Percentiles rank a stretch among this genome's conserved stretches.
Evolutionary conservation across 2,113 vertebrate species (phyloP).

Genomic region (Morone chrysops): DNA sequence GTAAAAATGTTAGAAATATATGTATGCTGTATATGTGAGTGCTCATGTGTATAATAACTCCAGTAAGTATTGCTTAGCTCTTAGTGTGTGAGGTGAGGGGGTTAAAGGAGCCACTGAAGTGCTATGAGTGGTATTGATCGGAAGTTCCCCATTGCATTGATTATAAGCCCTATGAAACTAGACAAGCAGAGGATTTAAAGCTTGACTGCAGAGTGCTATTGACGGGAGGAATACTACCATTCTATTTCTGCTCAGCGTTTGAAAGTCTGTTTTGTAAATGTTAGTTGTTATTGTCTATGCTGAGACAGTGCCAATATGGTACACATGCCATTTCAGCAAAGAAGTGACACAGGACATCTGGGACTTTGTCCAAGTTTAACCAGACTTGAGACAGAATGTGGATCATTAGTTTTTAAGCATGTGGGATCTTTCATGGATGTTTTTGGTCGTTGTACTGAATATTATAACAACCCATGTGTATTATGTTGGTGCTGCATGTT

Average conservation of each 20-base stretch:
- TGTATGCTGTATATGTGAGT: conserved; percentile 4
- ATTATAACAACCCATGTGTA: background rate
- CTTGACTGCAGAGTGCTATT: conserved; percentile 62
- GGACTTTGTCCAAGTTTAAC: background rate
- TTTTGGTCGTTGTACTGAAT: background rate
- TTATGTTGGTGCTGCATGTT: conserved; percentile 11
- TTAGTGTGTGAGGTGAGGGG: conserved; percentile 43
- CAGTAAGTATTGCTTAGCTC: conserved; percentile 11
- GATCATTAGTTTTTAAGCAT: background rate
- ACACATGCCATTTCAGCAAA: conserved; percentile 19
- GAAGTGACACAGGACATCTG: conserved; percentile 17
- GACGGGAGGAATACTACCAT: conserved; percentile 40
- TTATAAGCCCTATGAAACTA: conserved; percentile 69
- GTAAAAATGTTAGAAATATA: background rate
- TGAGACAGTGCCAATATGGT: background rate
- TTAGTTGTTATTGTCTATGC: conserved; percentile 22
- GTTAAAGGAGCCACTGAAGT: conserved; percentile 74
- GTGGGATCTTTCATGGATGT: background rate
- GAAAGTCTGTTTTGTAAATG: conserved; percentile 50
- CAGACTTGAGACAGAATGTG: conserved; percentile 11
- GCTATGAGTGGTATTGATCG: conserved; percentile 74
- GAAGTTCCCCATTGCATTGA: conserved; percentile 72
- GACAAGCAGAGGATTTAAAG: conserved; percentile 68
- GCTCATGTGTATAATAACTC: conserved; percentile 1
- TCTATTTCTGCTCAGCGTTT: conserved; percentile 28